Conservation (phyloP, 2,888 invertebrate species). For the Scelioninae gen. 1 region DNA sequence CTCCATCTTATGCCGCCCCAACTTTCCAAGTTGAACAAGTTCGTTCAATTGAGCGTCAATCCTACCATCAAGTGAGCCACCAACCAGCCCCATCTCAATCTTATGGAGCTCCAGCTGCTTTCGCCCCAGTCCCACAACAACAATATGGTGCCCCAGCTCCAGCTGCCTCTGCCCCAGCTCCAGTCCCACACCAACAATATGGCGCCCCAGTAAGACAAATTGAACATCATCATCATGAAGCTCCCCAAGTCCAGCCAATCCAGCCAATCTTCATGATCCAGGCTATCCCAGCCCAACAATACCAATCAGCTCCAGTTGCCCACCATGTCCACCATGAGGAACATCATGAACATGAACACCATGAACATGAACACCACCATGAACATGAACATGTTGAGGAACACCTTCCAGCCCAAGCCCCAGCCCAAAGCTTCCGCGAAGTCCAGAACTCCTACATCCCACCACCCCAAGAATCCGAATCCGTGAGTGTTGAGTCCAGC, state of each 20-base stretch:
- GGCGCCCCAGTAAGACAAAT: constrained; percentile 25
- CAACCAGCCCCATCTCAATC: constrained; percentile 28
- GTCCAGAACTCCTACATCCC: constrained; percentile 50
- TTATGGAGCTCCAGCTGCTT: not conserved
- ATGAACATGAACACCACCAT: too few relatives aligned
- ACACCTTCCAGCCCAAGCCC: constrained; percentile 21
- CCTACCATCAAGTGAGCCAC: too few relatives aligned
- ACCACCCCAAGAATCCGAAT: constrained; percentile 54
- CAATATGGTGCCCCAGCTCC: too few relatives aligned
- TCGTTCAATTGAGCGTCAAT: too few relatives aligned
- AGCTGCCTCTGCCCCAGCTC: constrained; percentile 23
- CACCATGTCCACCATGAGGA: constrained; percentile 5
- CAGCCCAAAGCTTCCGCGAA: constrained; percentile 28
- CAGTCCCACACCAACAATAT: constrained; percentile 28
- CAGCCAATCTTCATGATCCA: constrained; percentile 30
- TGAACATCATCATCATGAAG: constrained; percentile 1
- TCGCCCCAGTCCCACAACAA: too few relatives aligned
- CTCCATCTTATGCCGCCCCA: not conserved
- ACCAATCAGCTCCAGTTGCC: constrained; percentile 2
- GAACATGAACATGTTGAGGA: constrained; percentile 29
- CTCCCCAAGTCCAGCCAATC: constrained; percentile 24
- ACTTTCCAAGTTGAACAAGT: not conserved
- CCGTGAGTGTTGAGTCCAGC: constrained; percentile 69
- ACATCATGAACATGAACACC: constrained; percentile 15
- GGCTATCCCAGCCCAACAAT: constrained; percentile 7